phyloP scores from a whole-genome alignment of 2,888 invertebrate species.

The Mimumesa dahlbomi region DNA sequence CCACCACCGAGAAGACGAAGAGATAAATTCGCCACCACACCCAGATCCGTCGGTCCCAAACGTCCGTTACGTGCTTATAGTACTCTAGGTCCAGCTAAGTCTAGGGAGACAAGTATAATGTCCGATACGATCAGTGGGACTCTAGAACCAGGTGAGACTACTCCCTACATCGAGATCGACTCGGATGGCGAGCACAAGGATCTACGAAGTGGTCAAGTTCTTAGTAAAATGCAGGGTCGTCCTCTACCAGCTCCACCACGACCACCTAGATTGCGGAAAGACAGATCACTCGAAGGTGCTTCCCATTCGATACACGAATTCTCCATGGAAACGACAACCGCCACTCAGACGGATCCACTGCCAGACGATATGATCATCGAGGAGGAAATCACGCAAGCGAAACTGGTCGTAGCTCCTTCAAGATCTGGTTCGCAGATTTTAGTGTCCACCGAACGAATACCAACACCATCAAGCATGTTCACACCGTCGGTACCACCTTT shows the following conservation, averaged over 20 bases:
- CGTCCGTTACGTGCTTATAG: conserved; percentile 84
- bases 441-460: conserved; percentile 76
- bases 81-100: conserved; percentile 83
- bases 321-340: conserved; percentile 85
- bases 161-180: conserved; percentile 85
- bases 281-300: conserved; percentile 13
- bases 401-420: conserved; percentile 75
- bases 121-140: conserved; percentile 13
- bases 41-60: conserved; percentile 82
- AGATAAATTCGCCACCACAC: conserved; percentile 86
- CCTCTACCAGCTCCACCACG: conserved; percentile 93
- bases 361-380: conserved; percentile 86
- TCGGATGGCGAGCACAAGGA: conserved; percentile 82
- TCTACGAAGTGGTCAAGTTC: conserved; percentile 87
- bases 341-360: conserved; percentile 92
- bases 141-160: conserved; percentile 62
- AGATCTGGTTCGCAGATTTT: conserved; percentile 75
- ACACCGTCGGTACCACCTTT: conserved; percentile 71
- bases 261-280: conserved; percentile 85
- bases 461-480: conserved; percentile 63
- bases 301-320: conserved; percentile 73
- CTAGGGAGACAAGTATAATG: conserved; percentile 72
- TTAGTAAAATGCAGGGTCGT: conserved; percentile 91
- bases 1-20: conserved; percentile 83
- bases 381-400: conserved; percentile 76